Evolutionary conservation across 2,888 invertebrate species (phyloP).

Genomic region (Geotrupes spiniger): DNA sequence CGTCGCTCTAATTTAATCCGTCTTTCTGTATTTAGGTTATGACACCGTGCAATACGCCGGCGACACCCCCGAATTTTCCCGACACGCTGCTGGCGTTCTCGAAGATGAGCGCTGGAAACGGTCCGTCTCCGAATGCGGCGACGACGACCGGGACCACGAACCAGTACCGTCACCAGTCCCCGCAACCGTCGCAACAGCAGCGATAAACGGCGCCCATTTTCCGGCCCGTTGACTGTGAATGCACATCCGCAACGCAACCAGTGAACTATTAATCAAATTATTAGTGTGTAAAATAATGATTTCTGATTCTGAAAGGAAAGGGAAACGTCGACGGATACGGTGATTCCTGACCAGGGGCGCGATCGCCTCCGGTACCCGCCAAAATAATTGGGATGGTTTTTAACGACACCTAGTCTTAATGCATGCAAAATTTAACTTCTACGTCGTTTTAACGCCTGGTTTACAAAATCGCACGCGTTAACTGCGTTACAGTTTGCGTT

Average conservation of each 20-base stretch:
- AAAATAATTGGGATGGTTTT: too few species aligned
- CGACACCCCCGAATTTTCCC: constrained; percentile 92
- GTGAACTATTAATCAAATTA: constrained; percentile 6
- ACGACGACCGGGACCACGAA: constrained; percentile 46
- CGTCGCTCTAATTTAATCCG: constrained; percentile 1
- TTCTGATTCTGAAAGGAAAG: not conserved
- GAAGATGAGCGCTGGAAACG: constrained; percentile 74
- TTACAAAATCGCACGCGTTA: too few species aligned
- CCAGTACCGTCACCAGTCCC: constrained; percentile 13
- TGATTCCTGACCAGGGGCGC: too few species aligned
- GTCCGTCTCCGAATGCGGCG: constrained; percentile 53
- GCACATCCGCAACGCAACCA: not conserved
- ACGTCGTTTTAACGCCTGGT: too few species aligned
- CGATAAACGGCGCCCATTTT: constrained; percentile 13
- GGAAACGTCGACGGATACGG: too few species aligned
- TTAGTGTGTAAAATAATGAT: constrained; percentile 5
- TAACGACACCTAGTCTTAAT: too few species aligned
- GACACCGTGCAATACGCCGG: constrained; percentile 92
- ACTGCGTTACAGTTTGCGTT: too few species aligned
- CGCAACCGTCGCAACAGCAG: constrained; percentile 19
- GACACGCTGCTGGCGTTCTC: constrained; percentile 87
- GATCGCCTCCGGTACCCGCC: too few species aligned
- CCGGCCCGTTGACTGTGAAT: too few species aligned
- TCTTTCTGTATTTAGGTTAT: constrained; percentile 64
- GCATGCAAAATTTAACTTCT: too few species aligned